Evolutionary conservation across 2,113 vertebrate genomes (phyloP).

Genomic region (Hippocampus mohnikei): DNA sequence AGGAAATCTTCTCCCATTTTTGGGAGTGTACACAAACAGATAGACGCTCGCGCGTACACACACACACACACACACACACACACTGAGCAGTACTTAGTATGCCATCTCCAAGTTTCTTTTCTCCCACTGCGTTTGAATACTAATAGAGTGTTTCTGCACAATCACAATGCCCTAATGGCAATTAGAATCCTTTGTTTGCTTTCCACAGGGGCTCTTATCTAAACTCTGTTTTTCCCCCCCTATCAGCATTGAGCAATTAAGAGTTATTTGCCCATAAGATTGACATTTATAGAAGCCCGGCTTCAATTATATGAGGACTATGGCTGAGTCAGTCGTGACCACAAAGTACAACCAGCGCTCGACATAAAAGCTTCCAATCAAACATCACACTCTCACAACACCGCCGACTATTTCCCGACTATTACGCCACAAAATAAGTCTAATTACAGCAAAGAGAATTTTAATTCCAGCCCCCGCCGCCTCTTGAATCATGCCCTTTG

Average conservation of each 20-base stretch:
- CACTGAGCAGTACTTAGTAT: conserved; percentile 64
- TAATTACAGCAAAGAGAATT: conserved; percentile 14
- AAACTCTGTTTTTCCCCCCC: conserved; percentile 50
- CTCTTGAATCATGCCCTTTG: conserved; percentile 27
- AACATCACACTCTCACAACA: conserved; percentile 16
- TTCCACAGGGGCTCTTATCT: conserved; percentile 72
- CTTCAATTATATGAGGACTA: conserved; percentile 61
- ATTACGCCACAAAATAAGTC: conserved; percentile 10
- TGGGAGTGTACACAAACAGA: conserved; percentile 48
- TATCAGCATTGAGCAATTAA: conserved; percentile 73
- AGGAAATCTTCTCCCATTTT: conserved; percentile 71
- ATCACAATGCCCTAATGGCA: conserved; percentile 73
- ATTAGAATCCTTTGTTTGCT: conserved; percentile 73
- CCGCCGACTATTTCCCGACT: conserved; percentile 7
- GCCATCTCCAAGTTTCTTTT: conserved; percentile 74
- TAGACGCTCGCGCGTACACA: background rate
- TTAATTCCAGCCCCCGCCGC: background rate
- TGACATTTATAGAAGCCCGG: conserved; percentile 71
- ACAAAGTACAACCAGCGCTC: conserved; percentile 14
- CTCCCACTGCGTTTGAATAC: conserved; percentile 74
- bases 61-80: conserved; percentile 6
- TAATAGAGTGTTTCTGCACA: conserved; percentile 72
- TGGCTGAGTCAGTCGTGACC: conserved; percentile 49
- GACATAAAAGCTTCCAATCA: conserved; percentile 31
- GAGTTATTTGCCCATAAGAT: conserved; percentile 74